Evolutionary conservation across 1,140 invertebrate species (phyloP), one percentile per base, ranked within the genome.

Genomic region (Hypothenemus hampei): DNA sequence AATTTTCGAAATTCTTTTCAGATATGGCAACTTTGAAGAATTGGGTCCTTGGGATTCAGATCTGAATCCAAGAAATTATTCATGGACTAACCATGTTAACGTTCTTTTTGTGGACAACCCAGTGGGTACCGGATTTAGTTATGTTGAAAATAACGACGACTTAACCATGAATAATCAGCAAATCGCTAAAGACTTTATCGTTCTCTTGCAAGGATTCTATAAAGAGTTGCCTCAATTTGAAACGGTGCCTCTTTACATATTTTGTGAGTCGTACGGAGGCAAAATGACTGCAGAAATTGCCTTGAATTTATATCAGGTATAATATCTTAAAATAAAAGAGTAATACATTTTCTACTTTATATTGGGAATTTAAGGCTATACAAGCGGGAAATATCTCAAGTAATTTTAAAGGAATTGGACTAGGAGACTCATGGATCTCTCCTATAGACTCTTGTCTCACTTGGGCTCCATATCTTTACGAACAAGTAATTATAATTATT

Each of bases 81-180:
- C 83, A 10, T 93, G 89, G 89, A 85, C 88, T 71, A 75, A 72
- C 16, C 33, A 65, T 22, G 82, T 86, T 62, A 93, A 91, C 67
- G 77, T 95, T 4, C 63, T 94, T 1, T 93, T 92, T 67, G 80
- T 93, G 13, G 91, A 94, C 65, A 93, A 90, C 71, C 91, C 91
- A 1, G 89, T 94, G 4, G 91, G 91, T 1, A 80, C 87, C n/a
- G 91, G 91, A 1, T 94, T 81, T 69, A 93, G 89, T 70, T 91
- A 90, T 64, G 84, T 84, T 0, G 83, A 85, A n/a, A 68, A 75
- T 53, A 53, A 65, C 0, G 63, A 75, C 19, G 73, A 82, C 33
- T 79, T 81, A 4, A 80, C 73, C 5, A 79, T 83, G 58, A 90
- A 91, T 58, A n/a, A n/a, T n/a, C 70, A 74, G 20, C 74, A 88